These are phyloP conservation scores for Phrynocephalus forsythii DNA, from an alignment of 2,797 vertebrate genomes.

Conservation along the genomic window DNA sequence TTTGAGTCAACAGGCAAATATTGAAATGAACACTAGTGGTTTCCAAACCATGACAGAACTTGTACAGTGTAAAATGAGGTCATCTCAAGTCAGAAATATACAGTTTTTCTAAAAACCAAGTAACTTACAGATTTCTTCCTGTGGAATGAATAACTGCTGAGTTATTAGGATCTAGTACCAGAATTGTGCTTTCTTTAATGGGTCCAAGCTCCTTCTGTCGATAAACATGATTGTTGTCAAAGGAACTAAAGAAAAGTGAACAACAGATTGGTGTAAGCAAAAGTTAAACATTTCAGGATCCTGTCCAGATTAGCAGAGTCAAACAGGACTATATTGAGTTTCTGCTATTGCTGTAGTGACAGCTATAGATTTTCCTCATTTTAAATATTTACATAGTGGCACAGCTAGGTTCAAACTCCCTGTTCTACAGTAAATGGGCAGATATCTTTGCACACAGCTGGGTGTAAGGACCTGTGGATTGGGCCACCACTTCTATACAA, in stretches of 20 bases:
- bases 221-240: constrained; percentile 86
- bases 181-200: constrained; percentile 92
- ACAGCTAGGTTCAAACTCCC: neutral
- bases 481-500: no score
- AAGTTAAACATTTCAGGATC: constrained; percentile 35
- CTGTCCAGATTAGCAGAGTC: neutral
- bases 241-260: constrained; percentile 83
- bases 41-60: neutral
- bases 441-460: neutral
- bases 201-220: constrained; percentile 90
- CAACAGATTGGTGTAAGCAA: constrained; percentile 43
- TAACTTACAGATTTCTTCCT: constrained; percentile 90
- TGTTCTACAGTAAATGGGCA: neutral
- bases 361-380: neutral
- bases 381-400: neutral
- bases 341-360: neutral
- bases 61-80: neutral
- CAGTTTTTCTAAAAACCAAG: constrained; percentile 2
- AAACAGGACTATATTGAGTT: neutral
- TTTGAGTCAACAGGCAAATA: neutral
- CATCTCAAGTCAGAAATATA: neutral
- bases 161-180: constrained; percentile 86
- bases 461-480: neutral
- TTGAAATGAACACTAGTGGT: neutral
- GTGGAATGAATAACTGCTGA: constrained; percentile 86